Base-by-base conservation (phyloP, 2,888 invertebrate genomes). In the Orthosia gothica region DNA sequence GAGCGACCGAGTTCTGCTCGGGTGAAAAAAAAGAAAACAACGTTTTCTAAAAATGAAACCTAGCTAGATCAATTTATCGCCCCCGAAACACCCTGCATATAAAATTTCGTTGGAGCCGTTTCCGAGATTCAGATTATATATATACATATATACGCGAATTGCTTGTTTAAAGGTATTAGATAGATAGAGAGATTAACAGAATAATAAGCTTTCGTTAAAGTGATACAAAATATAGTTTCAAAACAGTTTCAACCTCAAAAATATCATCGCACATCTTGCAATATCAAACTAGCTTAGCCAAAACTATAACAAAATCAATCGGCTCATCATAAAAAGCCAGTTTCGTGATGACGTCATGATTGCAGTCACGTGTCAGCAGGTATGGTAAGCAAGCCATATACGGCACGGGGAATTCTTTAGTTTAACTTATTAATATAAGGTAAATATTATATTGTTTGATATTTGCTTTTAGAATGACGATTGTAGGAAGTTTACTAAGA, bases 381-480 rank as follows among this genome's bases (percentile, higher is more conserved):
- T 50, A 50, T 16, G 57, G 15, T 23, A 50, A 9, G 13, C 13
- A 23, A 5, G 13, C 52, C 58, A 15, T 76, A 0, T 54, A 47
- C 3, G 61, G 59, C 26, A 52, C 71, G 77, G 71, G 77, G 71
- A 81, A 64, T 72, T 76, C 32, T 32, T 63, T 59, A 58, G 26
- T 52, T 47, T 13, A 23, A 59, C 47, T 49, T 50, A 45, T 59
- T 76, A 18, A 40, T 52, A 69, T 23, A 20, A 18, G 20, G n/a
- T 50, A 57, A 78, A 78, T 62, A 62, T 50, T 55, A 12, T 18
- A 59, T 52, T 47, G 16, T 76, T 23, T 59, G 12, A 67, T 74
- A 76, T 76, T 68, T 32, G 15, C 18, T 50, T 76, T 57, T 18
- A 15, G 3, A 45, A 0, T 75, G 59, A 75, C 70, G 70, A 26